Evolutionary conservation across 1,140 invertebrate genomes (phyloP), one percentile per base, ranked within the genome.

Genomic region (Macrobrachium rosenbergii): DNA sequence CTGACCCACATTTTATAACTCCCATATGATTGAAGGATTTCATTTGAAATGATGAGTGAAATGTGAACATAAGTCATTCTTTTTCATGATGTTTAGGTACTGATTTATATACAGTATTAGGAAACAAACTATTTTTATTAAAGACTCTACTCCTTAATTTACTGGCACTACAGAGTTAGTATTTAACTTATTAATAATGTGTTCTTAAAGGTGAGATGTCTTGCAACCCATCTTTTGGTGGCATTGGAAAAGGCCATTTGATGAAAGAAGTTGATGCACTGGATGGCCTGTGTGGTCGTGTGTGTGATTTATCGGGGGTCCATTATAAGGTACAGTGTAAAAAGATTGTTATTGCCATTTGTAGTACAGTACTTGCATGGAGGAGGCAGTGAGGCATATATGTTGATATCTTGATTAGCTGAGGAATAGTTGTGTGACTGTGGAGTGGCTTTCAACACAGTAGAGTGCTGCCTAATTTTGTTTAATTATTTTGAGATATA

Each of bases 151-250:
- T 37, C 23, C 60, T 23, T 12, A 1, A n/a, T 67, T 2, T 45
- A 45, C 58, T 14, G 7, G 64, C 28, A 69, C 16, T 63, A 14
- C n/a, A 17, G 37, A 63, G 75, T 52, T n/a, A 37, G 21, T 45
- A 52, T 23, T n/a, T 63, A 21, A 0, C n/a, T 88, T 28, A 16
- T 28, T 6, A 5, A 89, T 43, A 62, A 64, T 43, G 3, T 78
- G 45, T 19, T 89, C 72, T 91, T 92, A 45, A 87, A 96, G 96
- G 97, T 72, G 98, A 97, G 92, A 99, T 99, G 98, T 98, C 97
- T 1, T 99, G 98, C 90, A 99, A 99, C 93, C 97, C 97, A 69
- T 97, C 96, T 17, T 99, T 99, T 93, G 98, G 98, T 79, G 98
- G 98, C 28, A 98, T 99, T 90, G 98, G 98, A 3, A 99, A 99